Conservation (phyloP, 2,797 vertebrate species). For the Acipenser oxyrinchus region DNA sequence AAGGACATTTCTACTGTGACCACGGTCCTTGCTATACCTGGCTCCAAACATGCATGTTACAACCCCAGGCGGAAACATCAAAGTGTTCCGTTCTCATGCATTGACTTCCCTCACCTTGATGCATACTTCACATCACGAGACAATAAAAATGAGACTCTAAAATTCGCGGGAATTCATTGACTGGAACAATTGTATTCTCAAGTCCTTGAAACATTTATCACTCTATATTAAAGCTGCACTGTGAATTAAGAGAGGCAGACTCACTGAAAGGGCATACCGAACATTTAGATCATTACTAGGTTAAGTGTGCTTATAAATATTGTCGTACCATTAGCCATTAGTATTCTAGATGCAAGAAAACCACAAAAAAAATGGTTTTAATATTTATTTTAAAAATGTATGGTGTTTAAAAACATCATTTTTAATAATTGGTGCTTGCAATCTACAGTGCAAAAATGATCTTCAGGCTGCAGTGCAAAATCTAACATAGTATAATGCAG, state of each 20-base stretch:
- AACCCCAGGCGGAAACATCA: constrained; percentile 46
- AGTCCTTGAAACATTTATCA: constrained; percentile 66
- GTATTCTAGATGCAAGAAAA: too few relatives aligned
- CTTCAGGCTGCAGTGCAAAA: constrained; percentile 14
- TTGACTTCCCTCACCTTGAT: constrained; percentile 57
- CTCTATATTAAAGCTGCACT: constrained; percentile 21
- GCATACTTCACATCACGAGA: constrained; percentile 57
- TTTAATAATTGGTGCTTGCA: constrained; percentile 65
- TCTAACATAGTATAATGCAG: too few relatives aligned
- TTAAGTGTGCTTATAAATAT: too few relatives aligned
- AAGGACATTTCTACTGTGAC: too few relatives aligned
- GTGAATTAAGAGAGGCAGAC: too few relatives aligned
- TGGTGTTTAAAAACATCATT: constrained; percentile 37
- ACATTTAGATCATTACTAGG: too few relatives aligned
- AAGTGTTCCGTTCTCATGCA: constrained; percentile 36
- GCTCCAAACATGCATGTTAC: too few relatives aligned
- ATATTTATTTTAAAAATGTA: constrained; percentile 9
- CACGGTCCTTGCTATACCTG: too few relatives aligned
- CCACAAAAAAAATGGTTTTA: too few relatives aligned
- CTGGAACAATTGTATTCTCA: constrained; percentile 68
- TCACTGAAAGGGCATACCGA: too few relatives aligned
- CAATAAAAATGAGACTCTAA: constrained; percentile 64
- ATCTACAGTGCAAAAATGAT: constrained; percentile 59
- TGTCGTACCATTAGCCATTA: too few relatives aligned
- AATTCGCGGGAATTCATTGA: constrained; percentile 64